These are phyloP conservation scores for Stenodera caucasica DNA, from an alignment of 2,888 invertebrate genomes.

Conservation along the genomic window DNA sequence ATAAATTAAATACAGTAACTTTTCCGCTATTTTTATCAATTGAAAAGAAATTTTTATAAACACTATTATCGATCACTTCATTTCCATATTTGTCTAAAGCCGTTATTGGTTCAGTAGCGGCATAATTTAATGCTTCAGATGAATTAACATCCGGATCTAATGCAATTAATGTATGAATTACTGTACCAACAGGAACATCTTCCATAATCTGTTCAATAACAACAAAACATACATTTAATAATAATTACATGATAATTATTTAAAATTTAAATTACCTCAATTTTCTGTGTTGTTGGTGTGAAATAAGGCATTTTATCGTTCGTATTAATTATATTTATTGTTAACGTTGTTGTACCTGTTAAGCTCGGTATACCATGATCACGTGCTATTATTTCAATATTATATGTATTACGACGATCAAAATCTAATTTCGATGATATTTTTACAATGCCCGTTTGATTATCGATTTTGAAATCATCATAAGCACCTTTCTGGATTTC, in stretches of 20 bases:
- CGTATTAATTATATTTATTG: constrained; percentile 78
- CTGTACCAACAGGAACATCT: constrained; percentile 72
- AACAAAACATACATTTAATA: background rate
- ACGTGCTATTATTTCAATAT: constrained; percentile 78
- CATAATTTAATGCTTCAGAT: constrained; percentile 68
- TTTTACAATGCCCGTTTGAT: constrained; percentile 72
- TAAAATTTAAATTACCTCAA: constrained; percentile 61
- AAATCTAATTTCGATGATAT: constrained; percentile 81
- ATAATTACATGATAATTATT: constrained; percentile 1
- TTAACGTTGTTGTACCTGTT: constrained; percentile 79
- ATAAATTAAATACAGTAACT: constrained; percentile 65
- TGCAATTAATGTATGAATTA: constrained; percentile 72
- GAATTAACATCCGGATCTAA: constrained; percentile 78
- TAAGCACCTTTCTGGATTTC: constrained; percentile 82
- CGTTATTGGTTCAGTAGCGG: constrained; percentile 69
- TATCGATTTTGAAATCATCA: constrained; percentile 82
- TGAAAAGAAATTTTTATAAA: constrained; percentile 66
- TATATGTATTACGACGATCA: constrained; percentile 77
- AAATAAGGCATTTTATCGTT: constrained; percentile 89
- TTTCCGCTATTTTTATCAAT: constrained; percentile 64
- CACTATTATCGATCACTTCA: constrained; percentile 59
- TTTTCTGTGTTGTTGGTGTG: constrained; percentile 74
- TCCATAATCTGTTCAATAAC: constrained; percentile 64
- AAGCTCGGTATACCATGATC: constrained; percentile 80
- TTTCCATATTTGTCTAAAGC: constrained; percentile 84